A percentile compares a stretch with the other conserved stretches of the same genome.
Conservation (phyloP, 2,797 vertebrate species). For the Dendrocincla fuliginosa region DNA sequence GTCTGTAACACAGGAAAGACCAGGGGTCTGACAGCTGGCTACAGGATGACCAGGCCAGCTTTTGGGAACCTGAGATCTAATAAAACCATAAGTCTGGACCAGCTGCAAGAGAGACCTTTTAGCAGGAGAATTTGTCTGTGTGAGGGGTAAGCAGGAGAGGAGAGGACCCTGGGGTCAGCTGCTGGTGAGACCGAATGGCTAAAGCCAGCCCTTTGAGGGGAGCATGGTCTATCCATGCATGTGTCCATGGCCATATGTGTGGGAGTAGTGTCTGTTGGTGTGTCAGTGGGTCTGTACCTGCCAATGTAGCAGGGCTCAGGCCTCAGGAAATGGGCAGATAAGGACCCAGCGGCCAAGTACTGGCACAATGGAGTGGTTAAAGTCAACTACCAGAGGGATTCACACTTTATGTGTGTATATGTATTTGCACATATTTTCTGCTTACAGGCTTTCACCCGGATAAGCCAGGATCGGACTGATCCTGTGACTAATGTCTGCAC, state of each 20-base stretch:
- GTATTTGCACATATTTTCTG: not conserved
- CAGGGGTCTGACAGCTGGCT: not conserved
- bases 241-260: not conserved
- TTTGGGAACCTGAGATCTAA: not conserved
- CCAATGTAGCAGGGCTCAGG: not conserved
- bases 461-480: not conserved
- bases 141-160: not conserved
- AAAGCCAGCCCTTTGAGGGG: not conserved
- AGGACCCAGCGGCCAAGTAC: not conserved
- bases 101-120: not conserved
- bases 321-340: not conserved
- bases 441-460: not conserved
- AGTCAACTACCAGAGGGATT: accelerated
- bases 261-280: not conserved
- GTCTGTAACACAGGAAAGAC: not conserved
- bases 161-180: not conserved
- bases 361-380: not conserved
- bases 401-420: not conserved
- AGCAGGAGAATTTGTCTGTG: too few species aligned
- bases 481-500: not conserved
- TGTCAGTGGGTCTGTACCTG: not conserved
- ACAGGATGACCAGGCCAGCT: not conserved
- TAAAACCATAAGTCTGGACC: not conserved
- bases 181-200: not conserved
- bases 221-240: not conserved